These are phyloP conservation scores for Bombus terrestris DNA, from an alignment of 1,140 invertebrate genomes.

Conservation along the genomic window DNA sequence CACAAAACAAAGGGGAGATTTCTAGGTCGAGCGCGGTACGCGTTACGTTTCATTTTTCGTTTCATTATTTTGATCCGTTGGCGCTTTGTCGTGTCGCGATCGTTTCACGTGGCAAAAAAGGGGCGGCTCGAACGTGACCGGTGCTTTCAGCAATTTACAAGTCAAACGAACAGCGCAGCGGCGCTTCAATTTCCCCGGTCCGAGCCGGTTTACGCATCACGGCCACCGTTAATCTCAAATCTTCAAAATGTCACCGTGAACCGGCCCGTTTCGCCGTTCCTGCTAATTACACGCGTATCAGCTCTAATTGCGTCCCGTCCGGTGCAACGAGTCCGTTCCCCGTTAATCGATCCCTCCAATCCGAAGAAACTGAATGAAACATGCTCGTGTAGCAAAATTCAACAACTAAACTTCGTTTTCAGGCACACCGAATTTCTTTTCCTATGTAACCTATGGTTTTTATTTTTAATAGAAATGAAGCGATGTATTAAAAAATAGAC, in stretches of 20 bases:
- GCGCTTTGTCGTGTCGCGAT: background rate
- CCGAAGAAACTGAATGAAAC: background rate
- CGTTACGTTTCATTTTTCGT: slow-evolving; percentile 17
- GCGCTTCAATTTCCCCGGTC: slow-evolving; percentile 7
- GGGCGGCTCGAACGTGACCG: background rate
- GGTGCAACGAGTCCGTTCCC: background rate
- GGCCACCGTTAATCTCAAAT: slow-evolving; percentile 7
- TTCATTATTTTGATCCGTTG: background rate
- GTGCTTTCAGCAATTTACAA: slow-evolving; percentile 27
- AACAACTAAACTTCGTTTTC: background rate
- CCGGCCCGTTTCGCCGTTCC: background rate
- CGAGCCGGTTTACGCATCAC: background rate
- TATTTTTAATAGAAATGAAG: background rate
- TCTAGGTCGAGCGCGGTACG: background rate
- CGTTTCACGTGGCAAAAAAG: background rate
- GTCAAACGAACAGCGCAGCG: slow-evolving; percentile 21
- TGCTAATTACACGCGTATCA: slow-evolving; percentile 32
- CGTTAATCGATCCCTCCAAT: background rate
- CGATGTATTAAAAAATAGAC: background rate
- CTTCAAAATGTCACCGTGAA: slow-evolving; percentile 5
- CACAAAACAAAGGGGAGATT: background rate
- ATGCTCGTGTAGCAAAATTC: background rate
- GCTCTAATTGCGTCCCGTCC: slow-evolving; percentile 12
- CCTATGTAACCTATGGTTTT: background rate
- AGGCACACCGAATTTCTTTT: background rate